Evolutionary conservation across 1,140 invertebrate species (phyloP), one percentile per base, ranked within the genome.

Genomic region (Anagrus nilaparvatae): DNA sequence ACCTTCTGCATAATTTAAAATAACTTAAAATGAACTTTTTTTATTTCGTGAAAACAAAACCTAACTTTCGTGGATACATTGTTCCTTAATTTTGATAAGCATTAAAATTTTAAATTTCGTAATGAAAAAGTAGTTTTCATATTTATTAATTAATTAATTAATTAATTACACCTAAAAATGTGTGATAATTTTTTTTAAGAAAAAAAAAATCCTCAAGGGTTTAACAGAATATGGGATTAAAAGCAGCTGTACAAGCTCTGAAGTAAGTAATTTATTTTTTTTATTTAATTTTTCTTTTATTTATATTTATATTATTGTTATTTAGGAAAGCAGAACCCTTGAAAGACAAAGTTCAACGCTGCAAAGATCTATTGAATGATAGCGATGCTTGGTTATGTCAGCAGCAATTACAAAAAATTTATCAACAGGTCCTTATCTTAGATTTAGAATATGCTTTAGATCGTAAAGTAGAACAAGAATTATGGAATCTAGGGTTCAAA

Each of bases 401-500:
- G 48, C 72, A 75, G 31, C 71, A 75, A 52, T 60, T 87, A 27
- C 82, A 81, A 60, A 78, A 76, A 54, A 77, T 87, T 37, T 89
- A 87, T 63, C 83, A 87, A 59, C 81, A 84, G 62, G 74, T 89
- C 16, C 65, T 91, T 23, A 73, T 87, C 28, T 65, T 82, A 34
- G 85, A 89, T 61, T 66, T 90, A 47, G 86, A 90, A 57, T 87
- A 85, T 74, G 85, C 86, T n/a, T 65, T 90, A 51, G 84, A 89
- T 62, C 82, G 84, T 56, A 89, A 89, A 69, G 83, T 89, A 16
- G 87, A 91, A 61, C 86, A 88, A 58, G 86, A 90, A 54, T 65
- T 91, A 46, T 91, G 87, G 87, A 91, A 86, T 61, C 71, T 85
- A 59, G 84, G 84, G 10, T 89, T 90, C 68, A 89, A 89, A 60